Evolutionary conservation across 2,113 vertebrate species (phyloP), one percentile per base, ranked within the genome.

Genomic region (Raja brachyura): DNA sequence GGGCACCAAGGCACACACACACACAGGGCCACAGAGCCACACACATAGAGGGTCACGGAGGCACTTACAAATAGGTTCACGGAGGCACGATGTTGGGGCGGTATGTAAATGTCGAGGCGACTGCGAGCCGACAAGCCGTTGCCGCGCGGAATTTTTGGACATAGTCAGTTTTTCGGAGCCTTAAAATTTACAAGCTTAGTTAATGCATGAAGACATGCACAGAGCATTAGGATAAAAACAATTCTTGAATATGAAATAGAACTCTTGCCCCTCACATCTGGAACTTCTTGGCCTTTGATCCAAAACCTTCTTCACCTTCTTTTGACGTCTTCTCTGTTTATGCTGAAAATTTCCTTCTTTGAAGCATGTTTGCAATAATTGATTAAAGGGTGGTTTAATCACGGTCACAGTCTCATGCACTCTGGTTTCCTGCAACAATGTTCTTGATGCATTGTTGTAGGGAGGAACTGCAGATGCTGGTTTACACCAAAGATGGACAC

Each of bases 361-460:
- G 90, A 92, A 92, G 68, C 90, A 54, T 48, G 33, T 68, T 92
- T 73, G 88, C 10, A 54, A 92, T 92, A 92, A 92, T 92, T 70
- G 88, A 73, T 92, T 54, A 48, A 92, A 92, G 33, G 3, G 20
- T n/a, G 39, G 90, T 74, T 92, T 54, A 28, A 20, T 73, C 33
- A 73, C 90, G 25, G 90, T 73, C 90, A 92, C 90, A 92, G 63
- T 54, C 18, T 25, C 73, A 31, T 13, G 39, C 20, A 8, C 48
- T 54, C 54, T 25, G 10, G 39, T 92, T 92, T 73, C 25, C 61
- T 92, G 66, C 73, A 92, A 48, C 18, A 28, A 28, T 28, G 39
- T 28, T 2, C 39, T 54, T 39, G 33, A 74, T 48, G 39, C 39
- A 48, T 48, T 48, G 39, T 48, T 48, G 39, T 48, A 48, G 39